Percentiles rank a stretch among this genome's conserved stretches.
Conservation (phyloP, 2,797 vertebrate genomes). For the Fistularia tabacaria region DNA sequence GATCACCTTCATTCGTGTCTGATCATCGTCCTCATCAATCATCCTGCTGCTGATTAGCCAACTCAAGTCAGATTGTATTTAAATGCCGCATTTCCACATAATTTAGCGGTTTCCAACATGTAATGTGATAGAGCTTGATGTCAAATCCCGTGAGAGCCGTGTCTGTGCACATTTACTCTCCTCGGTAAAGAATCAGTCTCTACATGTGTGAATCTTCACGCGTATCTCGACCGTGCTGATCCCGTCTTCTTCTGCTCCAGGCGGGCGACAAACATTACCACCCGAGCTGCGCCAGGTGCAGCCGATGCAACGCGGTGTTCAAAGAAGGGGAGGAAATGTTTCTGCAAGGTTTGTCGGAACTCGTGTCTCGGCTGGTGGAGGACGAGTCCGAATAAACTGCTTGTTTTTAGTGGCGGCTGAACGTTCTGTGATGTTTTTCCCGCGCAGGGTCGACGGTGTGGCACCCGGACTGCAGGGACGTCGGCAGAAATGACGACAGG, state of each 20-base stretch:
- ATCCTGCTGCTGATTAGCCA: too few relatives aligned
- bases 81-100: too few relatives aligned
- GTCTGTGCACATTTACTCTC: too few relatives aligned
- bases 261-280: conserved; percentile 96
- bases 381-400: neutral
- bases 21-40: too few relatives aligned
- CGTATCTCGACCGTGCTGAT: too few relatives aligned
- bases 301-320: conserved; percentile 91
- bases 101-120: too few relatives aligned
- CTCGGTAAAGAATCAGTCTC: too few relatives aligned
- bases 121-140: too few relatives aligned
- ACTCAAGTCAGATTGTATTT: too few relatives aligned
- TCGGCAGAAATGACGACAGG: conserved; percentile 83
- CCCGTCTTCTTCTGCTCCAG: conserved; percentile 56
- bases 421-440: neutral
- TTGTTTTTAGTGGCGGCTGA: neutral
- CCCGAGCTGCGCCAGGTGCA: conserved; percentile 95
- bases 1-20: too few relatives aligned
- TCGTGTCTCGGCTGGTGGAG: neutral
- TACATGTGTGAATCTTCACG: too few relatives aligned
- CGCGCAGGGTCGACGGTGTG: conserved; percentile 88
- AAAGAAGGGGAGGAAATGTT: conserved; percentile 98
- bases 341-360: conserved; percentile 84
- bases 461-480: conserved; percentile 94
- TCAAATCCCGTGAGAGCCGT: too few relatives aligned